Evolutionary conservation across 2,888 invertebrate species (phyloP).

Genomic region (Branchinecta sandiegonensis): DNA sequence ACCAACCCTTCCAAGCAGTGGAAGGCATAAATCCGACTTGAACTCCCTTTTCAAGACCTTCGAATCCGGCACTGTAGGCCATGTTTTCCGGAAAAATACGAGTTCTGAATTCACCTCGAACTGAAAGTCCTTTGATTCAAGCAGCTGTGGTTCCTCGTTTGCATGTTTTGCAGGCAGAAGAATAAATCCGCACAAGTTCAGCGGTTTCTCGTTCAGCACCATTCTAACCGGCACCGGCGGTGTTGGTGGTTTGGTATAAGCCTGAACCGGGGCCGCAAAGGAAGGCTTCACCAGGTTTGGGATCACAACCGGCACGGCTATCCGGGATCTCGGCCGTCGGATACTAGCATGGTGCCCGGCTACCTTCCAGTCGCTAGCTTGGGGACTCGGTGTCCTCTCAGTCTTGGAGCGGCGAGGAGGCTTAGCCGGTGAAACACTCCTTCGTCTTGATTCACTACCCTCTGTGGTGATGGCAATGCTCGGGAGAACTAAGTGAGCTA

Average conservation of each 20-base stretch:
- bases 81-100: slow-evolving; percentile 6
- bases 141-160: slow-evolving; percentile 9
- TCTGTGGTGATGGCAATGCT: too few species aligned
- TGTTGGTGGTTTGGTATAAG: background rate
- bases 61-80: background rate
- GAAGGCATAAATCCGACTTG: slow-evolving; percentile 10
- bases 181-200: background rate
- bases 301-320: too few species aligned
- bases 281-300: too few species aligned
- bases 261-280: too few species aligned
- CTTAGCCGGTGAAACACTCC: too few species aligned
- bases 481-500: too few species aligned
- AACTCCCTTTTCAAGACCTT: background rate
- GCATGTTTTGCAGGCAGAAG: slow-evolving; percentile 1
- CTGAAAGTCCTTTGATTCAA: background rate
- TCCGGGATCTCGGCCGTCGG: too few species aligned
- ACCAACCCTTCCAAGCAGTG: background rate
- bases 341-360: too few species aligned
- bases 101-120: background rate
- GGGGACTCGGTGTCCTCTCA: too few species aligned
- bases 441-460: too few species aligned
- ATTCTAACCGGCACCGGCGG: background rate
- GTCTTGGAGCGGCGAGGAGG: too few species aligned
- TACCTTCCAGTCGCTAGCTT: too few species aligned
- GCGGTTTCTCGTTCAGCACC: slow-evolving; percentile 3